Conservation (phyloP, 2,797 vertebrate genomes). For the Anguilla megastoma region DNA sequence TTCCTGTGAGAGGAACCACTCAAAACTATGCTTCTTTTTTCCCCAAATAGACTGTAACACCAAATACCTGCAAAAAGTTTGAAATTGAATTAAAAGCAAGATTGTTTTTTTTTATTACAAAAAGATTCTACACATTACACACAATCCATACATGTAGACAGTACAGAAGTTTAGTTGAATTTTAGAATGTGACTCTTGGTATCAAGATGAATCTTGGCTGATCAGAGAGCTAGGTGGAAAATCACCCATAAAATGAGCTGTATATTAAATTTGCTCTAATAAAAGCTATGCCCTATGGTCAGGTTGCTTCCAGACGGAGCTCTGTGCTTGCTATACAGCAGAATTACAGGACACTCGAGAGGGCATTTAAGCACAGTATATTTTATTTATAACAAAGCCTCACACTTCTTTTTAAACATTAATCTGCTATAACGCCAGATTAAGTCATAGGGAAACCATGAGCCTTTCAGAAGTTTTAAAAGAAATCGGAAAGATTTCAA, state of each 20-base stretch:
- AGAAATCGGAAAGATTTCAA: background rate
- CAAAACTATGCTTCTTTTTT: too few relatives aligned
- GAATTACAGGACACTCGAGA: background rate
- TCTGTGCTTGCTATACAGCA: background rate
- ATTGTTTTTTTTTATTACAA: too few relatives aligned
- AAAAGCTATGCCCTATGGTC: background rate
- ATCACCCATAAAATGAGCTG: background rate
- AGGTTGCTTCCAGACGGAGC: background rate
- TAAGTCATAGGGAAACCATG: background rate
- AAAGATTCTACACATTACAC: too few relatives aligned
- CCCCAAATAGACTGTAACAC: too few relatives aligned
- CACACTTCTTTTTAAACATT: conserved; percentile 6
- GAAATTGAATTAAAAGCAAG: too few relatives aligned
- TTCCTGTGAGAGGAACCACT: too few relatives aligned
- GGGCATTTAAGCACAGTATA: background rate
- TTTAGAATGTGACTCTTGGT: background rate
- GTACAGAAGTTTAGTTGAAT: background rate
- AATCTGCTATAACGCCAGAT: background rate
- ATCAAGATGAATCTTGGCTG: background rate
- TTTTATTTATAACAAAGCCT: conserved; percentile 2
- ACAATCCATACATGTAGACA: background rate
- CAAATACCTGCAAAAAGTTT: too few relatives aligned
- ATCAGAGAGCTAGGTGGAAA: background rate
- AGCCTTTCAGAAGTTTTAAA: background rate
- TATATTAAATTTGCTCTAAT: background rate